Percentiles rank a stretch among this genome's conserved stretches.
phyloP scores from a whole-genome alignment of 2,888 invertebrate genomes.

The Deilephila porcellus region DNA sequence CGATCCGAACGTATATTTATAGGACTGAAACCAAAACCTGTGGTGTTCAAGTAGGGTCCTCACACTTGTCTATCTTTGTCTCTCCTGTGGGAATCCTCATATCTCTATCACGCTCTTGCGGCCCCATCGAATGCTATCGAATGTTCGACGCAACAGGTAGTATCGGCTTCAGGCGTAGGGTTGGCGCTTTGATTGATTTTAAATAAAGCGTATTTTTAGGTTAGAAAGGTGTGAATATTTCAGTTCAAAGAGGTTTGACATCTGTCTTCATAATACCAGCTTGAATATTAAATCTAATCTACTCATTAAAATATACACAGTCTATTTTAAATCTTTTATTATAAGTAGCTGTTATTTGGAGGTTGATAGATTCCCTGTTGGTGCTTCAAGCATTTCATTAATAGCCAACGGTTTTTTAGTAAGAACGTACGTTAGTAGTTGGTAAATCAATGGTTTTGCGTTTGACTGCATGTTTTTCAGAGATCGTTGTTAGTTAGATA shows the following conservation, averaged over 20 bases:
- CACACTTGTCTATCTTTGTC: conserved; percentile 63
- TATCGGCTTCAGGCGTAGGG: conserved; percentile 79
- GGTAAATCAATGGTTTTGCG: too few species aligned
- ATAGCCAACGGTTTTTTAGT: too few species aligned
- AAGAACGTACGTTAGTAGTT: too few species aligned
- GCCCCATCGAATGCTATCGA: conserved; percentile 83
- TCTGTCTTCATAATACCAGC: too few species aligned
- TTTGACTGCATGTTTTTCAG: too few species aligned
- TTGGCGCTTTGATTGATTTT: conserved; percentile 70
- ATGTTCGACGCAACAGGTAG: conserved; percentile 82
- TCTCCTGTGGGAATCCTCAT: conserved; percentile 38
- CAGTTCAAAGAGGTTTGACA: neutral
- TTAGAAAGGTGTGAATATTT: neutral
- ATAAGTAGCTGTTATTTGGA: too few species aligned
- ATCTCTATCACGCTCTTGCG: conserved; percentile 54
- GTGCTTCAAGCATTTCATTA: too few species aligned
- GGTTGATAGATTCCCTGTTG: too few species aligned
- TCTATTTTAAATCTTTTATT: too few species aligned
- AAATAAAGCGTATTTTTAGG: conserved; percentile 21
- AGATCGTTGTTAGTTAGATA: too few species aligned
- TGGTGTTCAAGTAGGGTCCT: conserved; percentile 75
- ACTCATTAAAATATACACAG: too few species aligned
- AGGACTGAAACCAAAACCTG: conserved; percentile 80
- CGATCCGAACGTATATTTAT: conserved; percentile 78
- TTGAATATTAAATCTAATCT: too few species aligned